These are phyloP conservation scores for Ophioninae sp. DNA, from an alignment of 2,888 invertebrate genomes.

Conservation along the genomic window DNA sequence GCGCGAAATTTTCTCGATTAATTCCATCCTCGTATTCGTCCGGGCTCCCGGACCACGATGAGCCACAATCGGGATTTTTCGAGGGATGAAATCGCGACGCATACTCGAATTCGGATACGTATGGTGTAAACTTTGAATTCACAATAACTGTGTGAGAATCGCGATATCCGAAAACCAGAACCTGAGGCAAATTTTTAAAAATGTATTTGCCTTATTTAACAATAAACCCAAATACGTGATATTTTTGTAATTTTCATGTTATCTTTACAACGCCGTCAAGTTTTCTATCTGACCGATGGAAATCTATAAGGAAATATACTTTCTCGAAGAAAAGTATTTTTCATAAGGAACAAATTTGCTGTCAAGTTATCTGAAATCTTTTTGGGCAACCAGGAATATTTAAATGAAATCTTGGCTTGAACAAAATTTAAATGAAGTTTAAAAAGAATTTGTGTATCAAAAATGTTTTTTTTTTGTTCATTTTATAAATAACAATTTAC, in stretches of 20 bases:
- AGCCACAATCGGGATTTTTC: slow-evolving; percentile 68
- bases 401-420: too few relatives aligned
- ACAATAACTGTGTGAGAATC: slow-evolving; percentile 60
- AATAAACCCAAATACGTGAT: neutral
- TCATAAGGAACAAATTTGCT: too few relatives aligned
- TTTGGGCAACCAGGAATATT: too few relatives aligned
- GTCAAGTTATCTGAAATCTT: too few relatives aligned
- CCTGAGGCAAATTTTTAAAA: slow-evolving; percentile 34
- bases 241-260: neutral
- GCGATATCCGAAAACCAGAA: slow-evolving; percentile 63
- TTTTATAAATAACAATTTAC: slow-evolving; percentile 31
- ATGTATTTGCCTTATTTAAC: neutral
- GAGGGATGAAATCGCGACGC: slow-evolving; percentile 69
- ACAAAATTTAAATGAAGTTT: neutral
- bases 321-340: too few relatives aligned
- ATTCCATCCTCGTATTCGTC: slow-evolving; percentile 30
- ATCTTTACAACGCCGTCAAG: neutral
- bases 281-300: neutral
- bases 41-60: slow-evolving; percentile 40
- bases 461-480: neutral
- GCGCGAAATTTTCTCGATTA: slow-evolving; percentile 13
- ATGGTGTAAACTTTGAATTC: slow-evolving; percentile 56
- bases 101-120: slow-evolving; percentile 69
- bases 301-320: too few relatives aligned
- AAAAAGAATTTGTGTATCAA: neutral